phyloP scores from a whole-genome alignment of 1,140 invertebrate species.

The Cepaea nemoralis region DNA sequence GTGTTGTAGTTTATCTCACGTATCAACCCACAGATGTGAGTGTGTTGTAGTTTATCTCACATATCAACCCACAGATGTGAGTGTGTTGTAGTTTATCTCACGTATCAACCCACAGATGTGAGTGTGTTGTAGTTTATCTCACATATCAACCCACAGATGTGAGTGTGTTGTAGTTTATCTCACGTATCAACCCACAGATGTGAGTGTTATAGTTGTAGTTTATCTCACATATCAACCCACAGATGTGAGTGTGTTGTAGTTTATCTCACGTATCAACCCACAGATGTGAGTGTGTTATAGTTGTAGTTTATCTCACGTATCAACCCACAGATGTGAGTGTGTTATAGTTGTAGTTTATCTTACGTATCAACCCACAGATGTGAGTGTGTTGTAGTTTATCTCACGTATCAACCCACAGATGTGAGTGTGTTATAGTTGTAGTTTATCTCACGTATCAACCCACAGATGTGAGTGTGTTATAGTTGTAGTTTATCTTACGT shows the following conservation, averaged over 20 bases:
- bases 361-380: constrained; percentile 74
- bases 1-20: not conserved
- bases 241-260: constrained; percentile 79
- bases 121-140: not conserved
- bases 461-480: too few species aligned
- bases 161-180: not conserved
- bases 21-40: constrained; percentile 76
- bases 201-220: too few species aligned
- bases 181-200: constrained; percentile 74
- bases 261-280: constrained; percentile 39
- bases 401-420: constrained; percentile 73
- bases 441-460: constrained; percentile 33
- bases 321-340: constrained; percentile 77
- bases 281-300: too few species aligned
- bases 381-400: not conserved
- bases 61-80: constrained; percentile 75
- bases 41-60: not conserved
- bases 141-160: constrained; percentile 75
- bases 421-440: too few species aligned
- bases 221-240: constrained; percentile 40
- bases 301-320: not conserved
- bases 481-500: not conserved
- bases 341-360: not conserved
- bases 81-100: not conserved
- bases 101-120: constrained; percentile 75